phyloP scores from a whole-genome alignment of 2,797 vertebrate species.

The Dipus sagitta region DNA sequence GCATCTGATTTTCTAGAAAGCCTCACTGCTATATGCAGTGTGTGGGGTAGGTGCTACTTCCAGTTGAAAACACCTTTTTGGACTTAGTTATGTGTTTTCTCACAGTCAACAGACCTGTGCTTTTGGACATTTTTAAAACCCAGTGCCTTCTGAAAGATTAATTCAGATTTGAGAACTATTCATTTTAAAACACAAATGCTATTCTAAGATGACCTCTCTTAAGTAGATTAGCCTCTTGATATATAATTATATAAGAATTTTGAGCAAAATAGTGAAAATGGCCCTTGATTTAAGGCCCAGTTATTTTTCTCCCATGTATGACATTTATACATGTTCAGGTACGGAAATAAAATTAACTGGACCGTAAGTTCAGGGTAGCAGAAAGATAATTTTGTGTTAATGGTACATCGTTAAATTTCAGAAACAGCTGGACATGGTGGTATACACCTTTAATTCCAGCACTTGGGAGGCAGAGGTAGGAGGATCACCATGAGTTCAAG shows the following conservation, averaged over 20 bases:
- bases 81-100: not conserved
- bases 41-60: not conserved
- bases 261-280: constrained; percentile 31
- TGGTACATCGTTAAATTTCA: not conserved
- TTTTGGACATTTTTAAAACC: not conserved
- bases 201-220: constrained; percentile 4
- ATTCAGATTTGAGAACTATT: not conserved
- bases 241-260: not conserved
- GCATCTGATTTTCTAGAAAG: too few relatives aligned
- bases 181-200: not conserved
- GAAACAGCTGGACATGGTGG: not conserved
- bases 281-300: not conserved
- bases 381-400: not conserved
- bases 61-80: not conserved
- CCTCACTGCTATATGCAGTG: not conserved
- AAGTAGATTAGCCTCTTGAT: not conserved
- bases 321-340: not conserved
- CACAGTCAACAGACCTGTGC: not conserved
- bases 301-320: not conserved
- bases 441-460: too few relatives aligned
- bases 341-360: not conserved
- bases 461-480: too few relatives aligned
- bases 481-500: too few relatives aligned
- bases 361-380: not conserved
- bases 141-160: not conserved